Evolutionary conservation across 2,113 vertebrate genomes (phyloP).

Genomic region (Nipponia nippon): DNA sequence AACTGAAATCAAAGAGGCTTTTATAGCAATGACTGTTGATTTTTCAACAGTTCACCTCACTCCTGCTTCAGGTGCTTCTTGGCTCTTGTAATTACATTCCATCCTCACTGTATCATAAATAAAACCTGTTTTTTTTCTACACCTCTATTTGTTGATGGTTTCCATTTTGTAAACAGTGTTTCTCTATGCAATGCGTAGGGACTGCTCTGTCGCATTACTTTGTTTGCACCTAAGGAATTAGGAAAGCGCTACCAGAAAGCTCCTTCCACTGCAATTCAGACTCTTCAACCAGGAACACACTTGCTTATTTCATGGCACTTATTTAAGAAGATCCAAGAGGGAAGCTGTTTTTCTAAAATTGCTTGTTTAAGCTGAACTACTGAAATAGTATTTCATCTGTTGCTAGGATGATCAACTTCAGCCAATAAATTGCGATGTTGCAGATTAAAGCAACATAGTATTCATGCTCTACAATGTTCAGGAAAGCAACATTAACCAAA

Average conservation of each 20-base stretch:
- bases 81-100: conserved; percentile 45
- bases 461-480: not conserved
- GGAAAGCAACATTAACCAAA: not conserved
- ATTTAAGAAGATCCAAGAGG: not conserved
- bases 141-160: not conserved
- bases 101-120: conserved; percentile 39
- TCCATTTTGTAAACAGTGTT: not conserved
- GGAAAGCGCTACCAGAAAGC: not conserved
- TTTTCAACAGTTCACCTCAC: not conserved
- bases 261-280: not conserved
- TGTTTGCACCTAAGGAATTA: not conserved
- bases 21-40: not conserved
- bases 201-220: not conserved
- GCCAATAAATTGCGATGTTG: not conserved
- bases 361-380: not conserved
- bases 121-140: conserved; percentile 29
- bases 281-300: not conserved
- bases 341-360: not conserved
- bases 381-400: not conserved
- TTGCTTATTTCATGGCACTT: not conserved
- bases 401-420: not conserved
- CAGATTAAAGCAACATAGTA: not conserved
- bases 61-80: conserved; percentile 4
- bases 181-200: not conserved
- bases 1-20: not conserved